phyloP scores from a whole-genome alignment of 2,888 invertebrate species.

The Micoletzkya japonica region DNA sequence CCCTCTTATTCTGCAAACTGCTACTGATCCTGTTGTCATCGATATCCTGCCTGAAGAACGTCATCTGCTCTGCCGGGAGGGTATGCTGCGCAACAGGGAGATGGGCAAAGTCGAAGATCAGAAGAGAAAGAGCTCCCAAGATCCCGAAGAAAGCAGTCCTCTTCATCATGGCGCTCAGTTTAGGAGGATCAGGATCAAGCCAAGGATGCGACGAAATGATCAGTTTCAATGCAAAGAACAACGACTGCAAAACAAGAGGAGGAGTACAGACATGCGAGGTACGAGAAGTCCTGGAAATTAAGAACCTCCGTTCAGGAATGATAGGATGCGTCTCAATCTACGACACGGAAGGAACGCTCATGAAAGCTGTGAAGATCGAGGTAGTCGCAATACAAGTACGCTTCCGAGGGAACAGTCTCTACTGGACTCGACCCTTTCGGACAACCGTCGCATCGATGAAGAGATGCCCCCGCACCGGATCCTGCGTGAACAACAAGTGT shows the following conservation, averaged over 20 bases:
- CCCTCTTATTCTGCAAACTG: background rate
- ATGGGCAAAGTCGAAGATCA: background rate
- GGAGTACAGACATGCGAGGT: background rate
- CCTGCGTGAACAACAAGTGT: background rate
- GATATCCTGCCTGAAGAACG: background rate
- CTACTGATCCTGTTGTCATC: background rate
- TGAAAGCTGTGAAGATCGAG: background rate
- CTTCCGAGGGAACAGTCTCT: too few species aligned
- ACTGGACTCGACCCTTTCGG: background rate
- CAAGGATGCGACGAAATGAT: background rate
- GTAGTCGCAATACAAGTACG: too few species aligned
- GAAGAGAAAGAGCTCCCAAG: background rate
- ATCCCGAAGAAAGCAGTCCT: background rate
- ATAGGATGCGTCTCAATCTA: background rate
- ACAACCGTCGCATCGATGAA: background rate
- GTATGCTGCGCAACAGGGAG: background rate
- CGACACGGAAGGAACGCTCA: background rate
- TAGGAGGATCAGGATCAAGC: too few species aligned
- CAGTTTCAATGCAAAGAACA: background rate
- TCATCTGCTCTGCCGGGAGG: background rate
- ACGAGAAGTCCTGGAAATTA: background rate
- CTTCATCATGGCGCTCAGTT: background rate
- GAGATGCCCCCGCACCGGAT: constrained; percentile 5
- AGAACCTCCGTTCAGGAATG: background rate
- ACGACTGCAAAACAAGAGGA: background rate